phyloP scores from a whole-genome alignment of 1,140 invertebrate species.

The Dinoponera quadriceps region DNA sequence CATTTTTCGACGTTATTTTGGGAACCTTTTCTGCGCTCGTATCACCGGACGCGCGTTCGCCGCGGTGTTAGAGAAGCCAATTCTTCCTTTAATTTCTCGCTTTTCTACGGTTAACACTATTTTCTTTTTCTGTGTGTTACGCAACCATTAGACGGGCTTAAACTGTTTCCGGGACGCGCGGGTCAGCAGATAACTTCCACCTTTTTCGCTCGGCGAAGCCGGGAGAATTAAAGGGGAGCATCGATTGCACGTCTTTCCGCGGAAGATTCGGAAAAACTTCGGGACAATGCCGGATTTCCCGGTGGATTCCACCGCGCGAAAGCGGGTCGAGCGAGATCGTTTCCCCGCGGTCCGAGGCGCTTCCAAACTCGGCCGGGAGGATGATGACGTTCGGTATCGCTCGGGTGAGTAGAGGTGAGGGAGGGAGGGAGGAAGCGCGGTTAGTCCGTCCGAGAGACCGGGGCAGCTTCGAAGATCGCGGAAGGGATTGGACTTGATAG shows the following conservation, averaged over 20 bases:
- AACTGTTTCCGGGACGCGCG: neutral
- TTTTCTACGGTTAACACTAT: no score
- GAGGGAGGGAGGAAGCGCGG: neutral
- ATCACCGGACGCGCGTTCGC: no score
- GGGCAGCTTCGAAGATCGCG: conserved; percentile 5
- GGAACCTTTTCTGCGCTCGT: neutral
- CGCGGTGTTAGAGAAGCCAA: no score
- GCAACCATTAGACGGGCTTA: no score
- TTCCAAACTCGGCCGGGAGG: conserved; percentile 34
- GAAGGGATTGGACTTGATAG: conserved; percentile 44
- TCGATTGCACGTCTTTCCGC: neutral
- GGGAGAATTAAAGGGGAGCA: conserved; percentile 17
- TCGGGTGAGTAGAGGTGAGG: neutral
- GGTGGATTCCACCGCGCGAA: conserved; percentile 21
- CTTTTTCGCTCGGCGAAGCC: neutral
- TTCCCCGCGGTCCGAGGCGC: conserved; percentile 17
- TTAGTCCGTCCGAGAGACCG: conserved; percentile 4
- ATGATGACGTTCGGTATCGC: conserved; percentile 45
- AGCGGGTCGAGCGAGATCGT: conserved; percentile 35
- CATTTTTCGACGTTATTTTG: neutral
- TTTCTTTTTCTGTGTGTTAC: no score
- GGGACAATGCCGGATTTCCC: conserved; percentile 33
- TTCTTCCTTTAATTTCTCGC: no score
- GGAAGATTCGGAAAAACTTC: conserved; percentile 26
- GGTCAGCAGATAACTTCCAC: neutral